Evolutionary conservation across 2,888 invertebrate species (phyloP).

Genomic region (Nowickia ferox): DNA sequence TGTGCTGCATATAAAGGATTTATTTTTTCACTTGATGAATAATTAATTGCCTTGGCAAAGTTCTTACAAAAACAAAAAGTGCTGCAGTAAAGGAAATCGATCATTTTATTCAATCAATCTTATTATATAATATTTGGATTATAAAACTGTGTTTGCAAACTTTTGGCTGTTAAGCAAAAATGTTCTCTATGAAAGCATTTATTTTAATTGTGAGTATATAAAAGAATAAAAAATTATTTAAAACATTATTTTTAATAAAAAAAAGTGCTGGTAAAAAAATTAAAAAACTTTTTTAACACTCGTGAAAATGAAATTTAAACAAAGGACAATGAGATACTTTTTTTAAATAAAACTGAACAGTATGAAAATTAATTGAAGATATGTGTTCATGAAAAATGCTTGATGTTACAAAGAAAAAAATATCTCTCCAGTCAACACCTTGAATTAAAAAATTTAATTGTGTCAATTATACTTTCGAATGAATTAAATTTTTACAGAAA

Average conservation of each 20-base stretch:
- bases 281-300: not conserved
- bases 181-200: slow-evolving; percentile 74
- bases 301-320: not conserved
- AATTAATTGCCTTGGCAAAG: slow-evolving; percentile 11
- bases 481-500: no score
- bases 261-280: not conserved
- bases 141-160: slow-evolving; percentile 31
- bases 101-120: not conserved
- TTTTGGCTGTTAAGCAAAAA: slow-evolving; percentile 59
- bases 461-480: no score
- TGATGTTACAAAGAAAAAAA: no score
- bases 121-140: slow-evolving; percentile 24
- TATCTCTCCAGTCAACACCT: no score
- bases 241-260: not conserved
- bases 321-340: no score
- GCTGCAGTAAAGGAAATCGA: not conserved
- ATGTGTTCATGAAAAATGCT: no score
- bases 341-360: no score
- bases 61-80: not conserved
- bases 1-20: slow-evolving; percentile 36
- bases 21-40: slow-evolving; percentile 19
- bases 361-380: no score
- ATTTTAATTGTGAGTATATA: slow-evolving; percentile 74
- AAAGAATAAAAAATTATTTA: not conserved
- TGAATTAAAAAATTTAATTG: no score